These are phyloP conservation scores for Stegodyphus dumicola DNA, from an alignment of 1,140 invertebrate species.

Conservation along the genomic window DNA sequence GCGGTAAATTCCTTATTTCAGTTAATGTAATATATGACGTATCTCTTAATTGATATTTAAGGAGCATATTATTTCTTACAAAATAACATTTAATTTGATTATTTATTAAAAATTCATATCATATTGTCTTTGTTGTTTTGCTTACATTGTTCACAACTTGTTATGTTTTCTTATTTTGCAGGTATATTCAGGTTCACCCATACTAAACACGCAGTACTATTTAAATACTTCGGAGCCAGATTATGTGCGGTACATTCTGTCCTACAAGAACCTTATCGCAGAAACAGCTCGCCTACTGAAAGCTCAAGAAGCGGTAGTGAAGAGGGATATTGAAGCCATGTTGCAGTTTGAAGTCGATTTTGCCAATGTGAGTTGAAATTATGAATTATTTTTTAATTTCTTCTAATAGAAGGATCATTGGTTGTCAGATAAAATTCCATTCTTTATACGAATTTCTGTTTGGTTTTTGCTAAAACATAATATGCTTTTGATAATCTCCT, in stretches of 20 bases:
- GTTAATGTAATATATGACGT: too few species aligned
- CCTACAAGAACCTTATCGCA: conserved; percentile 67
- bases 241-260: conserved; percentile 66
- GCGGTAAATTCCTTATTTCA: too few species aligned
- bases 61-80: too few species aligned
- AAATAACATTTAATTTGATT: too few species aligned
- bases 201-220: conserved; percentile 68
- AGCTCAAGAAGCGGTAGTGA: conserved; percentile 67
- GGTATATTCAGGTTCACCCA: conserved; percentile 68
- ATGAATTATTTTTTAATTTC: neutral
- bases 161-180: conserved; percentile 27
- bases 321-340: conserved; percentile 71
- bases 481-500: neutral
- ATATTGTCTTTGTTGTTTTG: too few species aligned
- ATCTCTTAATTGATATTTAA: too few species aligned
- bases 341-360: conserved; percentile 70
- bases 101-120: too few species aligned
- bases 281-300: conserved; percentile 70
- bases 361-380: conserved; percentile 71
- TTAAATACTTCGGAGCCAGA: conserved; percentile 67
- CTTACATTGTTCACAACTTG: neutral
- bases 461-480: neutral
- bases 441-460: neutral
- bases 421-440: too few species aligned
- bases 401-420: too few species aligned